Base-by-base conservation (phyloP, 2,797 vertebrate species). In the Sparidentex hasta region DNA sequence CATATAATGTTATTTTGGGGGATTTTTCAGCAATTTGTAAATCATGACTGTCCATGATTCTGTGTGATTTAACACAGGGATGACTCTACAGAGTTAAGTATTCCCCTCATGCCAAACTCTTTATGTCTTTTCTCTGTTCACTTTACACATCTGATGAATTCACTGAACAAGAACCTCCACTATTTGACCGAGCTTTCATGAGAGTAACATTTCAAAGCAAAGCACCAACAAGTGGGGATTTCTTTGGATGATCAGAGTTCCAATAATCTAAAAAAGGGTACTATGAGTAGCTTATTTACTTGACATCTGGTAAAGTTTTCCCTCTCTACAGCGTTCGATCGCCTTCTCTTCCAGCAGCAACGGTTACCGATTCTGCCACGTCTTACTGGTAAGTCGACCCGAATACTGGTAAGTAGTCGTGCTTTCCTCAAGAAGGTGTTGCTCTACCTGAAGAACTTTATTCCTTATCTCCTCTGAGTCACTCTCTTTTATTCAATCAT, bases 51-150 rank as follows among this genome's bases (percentile, higher is more conserved):
- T n/a, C 33, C 2, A 7, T 2, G 23, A 47, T 56, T 58, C 5
- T 70, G n/a, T 70, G 52, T 73, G 12, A 51, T 47, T 61, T 27
- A 57, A 21, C 12, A 43, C 59, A 43, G 51, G 5, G 43, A 12
- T 13, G 33, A 41, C 16, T 50, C 20, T 4, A 21, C 57, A 41
- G 21, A 29, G 54, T 57, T 6, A n/a, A 6, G 21, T 54, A 3
- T 55, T 38, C 17, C n/a, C 33, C 6, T 51, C 3, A 47, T 54
- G 47, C 70, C 46, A n/a, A 25, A 43, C 33, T 7, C 2, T 1
- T 48, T 41, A 7, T 27, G 16, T 50, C 23, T 20, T 44, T 48
- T 46, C 27, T 18, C 38, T 61, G 21, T 63, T 66, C 1, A 17
- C n/a, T 44, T 7, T 3, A 18, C n/a, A 71, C 47, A 23, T 44